Evolutionary conservation across 2,797 vertebrate genomes (phyloP), one percentile per base, ranked within the genome.

Genomic region (Cetoscarus ocellatus): DNA sequence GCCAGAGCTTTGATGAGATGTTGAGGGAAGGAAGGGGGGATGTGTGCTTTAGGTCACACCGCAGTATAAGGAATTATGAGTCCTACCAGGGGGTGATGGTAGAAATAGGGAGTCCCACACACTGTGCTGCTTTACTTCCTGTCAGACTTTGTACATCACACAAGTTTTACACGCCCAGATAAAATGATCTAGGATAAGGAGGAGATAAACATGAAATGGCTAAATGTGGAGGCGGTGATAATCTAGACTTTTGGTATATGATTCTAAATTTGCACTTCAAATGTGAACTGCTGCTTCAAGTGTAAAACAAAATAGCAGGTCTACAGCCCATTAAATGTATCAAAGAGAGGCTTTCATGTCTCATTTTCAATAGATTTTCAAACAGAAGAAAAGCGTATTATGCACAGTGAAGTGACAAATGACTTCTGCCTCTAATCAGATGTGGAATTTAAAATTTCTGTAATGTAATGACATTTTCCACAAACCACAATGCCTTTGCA

Each of bases 381-480:
- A 59, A 51, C 10, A 36, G 71, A 3, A 17, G 67, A 78, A 73
- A 80, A 72, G 77, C 35, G 15, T 49, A 73, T 83, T 73, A 66
- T 72, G 72, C 77, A 71, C 61, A 63, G 67, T 70, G 68, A 87
- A 70, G 73, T 82, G 88, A 91, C 81, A 89, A 90, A 90, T 86
- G 67, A 84, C 75, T 76, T 65, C 83, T 91, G 82, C 62, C 47
- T 83, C 73, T 83, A 87, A 93, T 90, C 90, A 84, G 83, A 80
- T 81, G 85, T 84, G 77, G 87, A 88, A 91, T 93, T 92, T 87
- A 47, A 75, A 82, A 87, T 87, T 90, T 82, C 74, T 68, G 73
- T 82, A 76, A 83, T 57, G 84, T 70, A 85, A 88, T 92, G 91
- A 89, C 80, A 93, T 95, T 95, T 94, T 72, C 67, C 75, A 79